Conservation (phyloP, 2,888 invertebrate genomes). For the Eupithecia vulgata region DNA sequence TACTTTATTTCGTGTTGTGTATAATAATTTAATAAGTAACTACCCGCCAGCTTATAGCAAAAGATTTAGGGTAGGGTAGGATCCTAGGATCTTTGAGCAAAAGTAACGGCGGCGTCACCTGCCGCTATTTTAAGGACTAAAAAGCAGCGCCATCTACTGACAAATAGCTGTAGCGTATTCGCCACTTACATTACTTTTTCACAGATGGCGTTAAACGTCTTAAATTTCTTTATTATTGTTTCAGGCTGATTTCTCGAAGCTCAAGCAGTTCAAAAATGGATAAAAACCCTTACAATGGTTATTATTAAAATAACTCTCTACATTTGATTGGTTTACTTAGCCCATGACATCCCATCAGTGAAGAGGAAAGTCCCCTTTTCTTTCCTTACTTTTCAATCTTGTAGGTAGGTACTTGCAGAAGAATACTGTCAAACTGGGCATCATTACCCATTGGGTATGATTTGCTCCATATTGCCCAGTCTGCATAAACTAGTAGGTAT, state of each 20-base stretch:
- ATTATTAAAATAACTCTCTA: background rate
- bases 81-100: no score
- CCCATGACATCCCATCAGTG: background rate
- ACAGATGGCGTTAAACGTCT: background rate
- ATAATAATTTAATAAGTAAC: no score
- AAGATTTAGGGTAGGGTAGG: no score
- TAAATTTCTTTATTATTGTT: conserved; percentile 19
- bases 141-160: background rate
- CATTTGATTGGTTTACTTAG: background rate
- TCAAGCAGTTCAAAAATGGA: conserved; percentile 23
- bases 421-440: no score
- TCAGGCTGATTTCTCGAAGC: conserved; percentile 35
- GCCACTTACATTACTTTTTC: background rate
- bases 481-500: no score
- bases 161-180: background rate
- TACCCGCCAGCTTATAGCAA: no score
- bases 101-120: background rate
- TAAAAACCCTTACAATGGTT: background rate
- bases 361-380: background rate
- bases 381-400: background rate
- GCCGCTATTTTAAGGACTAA: background rate
- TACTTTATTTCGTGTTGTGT: no score
- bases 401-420: no score
- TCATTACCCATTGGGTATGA: no score
- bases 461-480: no score